A percentile compares a stretch with the other conserved stretches of the same genome.
phyloP scores from a whole-genome alignment of 2,113 vertebrate genomes.

The Nettapus auritus region DNA sequence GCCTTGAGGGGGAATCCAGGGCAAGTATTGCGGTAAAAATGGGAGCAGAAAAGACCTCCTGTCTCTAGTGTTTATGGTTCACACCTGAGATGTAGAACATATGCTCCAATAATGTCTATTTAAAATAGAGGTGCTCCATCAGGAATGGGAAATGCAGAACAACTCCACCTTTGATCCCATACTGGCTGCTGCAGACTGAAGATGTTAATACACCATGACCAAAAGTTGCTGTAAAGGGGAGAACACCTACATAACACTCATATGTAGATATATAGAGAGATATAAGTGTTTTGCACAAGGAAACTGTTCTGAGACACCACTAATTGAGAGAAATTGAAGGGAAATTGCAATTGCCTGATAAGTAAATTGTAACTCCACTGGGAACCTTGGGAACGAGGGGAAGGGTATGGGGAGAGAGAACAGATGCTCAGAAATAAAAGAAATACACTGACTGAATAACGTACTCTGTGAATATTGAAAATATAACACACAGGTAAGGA shows the following conservation, averaged over 20 bases:
- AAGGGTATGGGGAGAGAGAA: neutral
- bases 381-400: neutral
- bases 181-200: neutral
- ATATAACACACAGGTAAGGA: neutral
- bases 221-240: neutral
- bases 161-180: neutral
- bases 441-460: neutral
- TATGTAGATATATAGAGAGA: neutral
- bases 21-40: neutral
- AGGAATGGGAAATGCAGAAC: neutral
- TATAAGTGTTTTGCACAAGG: neutral
- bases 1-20: neutral
- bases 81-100: neutral
- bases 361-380: neutral
- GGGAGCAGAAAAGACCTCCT: neutral
- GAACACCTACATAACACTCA: accelerated
- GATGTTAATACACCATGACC: neutral
- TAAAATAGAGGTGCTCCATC: neutral
- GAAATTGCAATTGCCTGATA: neutral
- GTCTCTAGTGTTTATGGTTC: neutral
- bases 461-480: neutral
- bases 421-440: neutral
- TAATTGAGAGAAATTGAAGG: neutral
- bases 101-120: neutral
- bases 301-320: neutral